Conservation (phyloP, 2,113 vertebrate genomes). For the Myotis yumanensis region DNA sequence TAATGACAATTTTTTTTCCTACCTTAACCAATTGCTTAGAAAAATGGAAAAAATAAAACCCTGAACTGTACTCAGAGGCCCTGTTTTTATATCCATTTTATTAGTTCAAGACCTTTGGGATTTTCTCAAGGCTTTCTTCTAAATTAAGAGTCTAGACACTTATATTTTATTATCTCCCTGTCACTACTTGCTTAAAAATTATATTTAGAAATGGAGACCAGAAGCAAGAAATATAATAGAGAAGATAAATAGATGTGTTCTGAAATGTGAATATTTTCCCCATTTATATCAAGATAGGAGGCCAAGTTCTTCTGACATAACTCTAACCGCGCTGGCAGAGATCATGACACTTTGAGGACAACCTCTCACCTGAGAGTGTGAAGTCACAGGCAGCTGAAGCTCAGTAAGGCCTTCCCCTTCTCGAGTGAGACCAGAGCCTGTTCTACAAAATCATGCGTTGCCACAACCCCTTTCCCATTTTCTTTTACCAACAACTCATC, state of each 20-base stretch:
- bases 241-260: not conserved
- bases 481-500: not conserved
- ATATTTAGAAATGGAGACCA: not conserved
- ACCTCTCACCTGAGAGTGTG: not conserved
- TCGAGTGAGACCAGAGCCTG: not conserved
- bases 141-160: not conserved
- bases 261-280: not conserved
- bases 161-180: not conserved
- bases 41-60: not conserved
- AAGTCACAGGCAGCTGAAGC: not conserved
- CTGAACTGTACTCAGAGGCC: not conserved
- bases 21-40: not conserved
- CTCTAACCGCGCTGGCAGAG: not conserved
- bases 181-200: not conserved
- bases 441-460: not conserved
- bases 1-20: not conserved
- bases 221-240: not conserved
- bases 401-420: accelerated
- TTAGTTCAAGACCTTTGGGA: not conserved
- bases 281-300: not conserved
- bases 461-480: not conserved
- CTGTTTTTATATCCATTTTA: not conserved
- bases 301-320: not conserved
- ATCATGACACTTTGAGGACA: too few species aligned
- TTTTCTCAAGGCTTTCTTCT: conserved; percentile 22